A percentile compares a stretch with the other conserved stretches of the same genome.
Conservation (phyloP, 2,113 vertebrate species). For the Callithrix jacchus region DNA sequence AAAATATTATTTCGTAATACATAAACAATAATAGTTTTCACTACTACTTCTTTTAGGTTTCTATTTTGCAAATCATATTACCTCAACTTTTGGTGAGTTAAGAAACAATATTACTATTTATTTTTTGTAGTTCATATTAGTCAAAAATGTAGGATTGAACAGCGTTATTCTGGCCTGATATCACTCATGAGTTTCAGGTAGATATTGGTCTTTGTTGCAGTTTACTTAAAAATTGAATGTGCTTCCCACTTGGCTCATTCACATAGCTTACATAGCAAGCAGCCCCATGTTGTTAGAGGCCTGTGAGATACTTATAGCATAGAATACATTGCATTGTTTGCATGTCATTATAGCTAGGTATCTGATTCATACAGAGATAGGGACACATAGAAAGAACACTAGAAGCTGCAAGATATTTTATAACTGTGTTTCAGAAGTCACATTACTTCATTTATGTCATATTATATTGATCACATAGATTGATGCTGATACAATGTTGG, state of each 20-base stretch:
- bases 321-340: accelerated
- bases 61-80: not conserved
- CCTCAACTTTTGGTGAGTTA: not conserved
- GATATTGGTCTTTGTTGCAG: not conserved
- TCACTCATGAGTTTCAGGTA: not conserved
- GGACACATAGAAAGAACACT: not conserved
- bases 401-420: not conserved
- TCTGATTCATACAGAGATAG: not conserved
- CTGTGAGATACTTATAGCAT: not conserved
- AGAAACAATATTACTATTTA: not conserved
- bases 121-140: not conserved
- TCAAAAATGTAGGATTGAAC: not conserved
- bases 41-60: not conserved
- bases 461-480: not conserved
- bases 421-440: not conserved
- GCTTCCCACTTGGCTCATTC: not conserved
- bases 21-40: not conserved
- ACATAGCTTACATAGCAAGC: not conserved
- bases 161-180: not conserved
- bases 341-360: not conserved
- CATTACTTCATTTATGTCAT: not conserved
- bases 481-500: not conserved
- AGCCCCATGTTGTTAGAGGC: not conserved
- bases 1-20: not conserved
- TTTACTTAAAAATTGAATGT: not conserved